Conservation (phyloP, 2,888 invertebrate genomes). For the Dexiosoma caninum region DNA sequence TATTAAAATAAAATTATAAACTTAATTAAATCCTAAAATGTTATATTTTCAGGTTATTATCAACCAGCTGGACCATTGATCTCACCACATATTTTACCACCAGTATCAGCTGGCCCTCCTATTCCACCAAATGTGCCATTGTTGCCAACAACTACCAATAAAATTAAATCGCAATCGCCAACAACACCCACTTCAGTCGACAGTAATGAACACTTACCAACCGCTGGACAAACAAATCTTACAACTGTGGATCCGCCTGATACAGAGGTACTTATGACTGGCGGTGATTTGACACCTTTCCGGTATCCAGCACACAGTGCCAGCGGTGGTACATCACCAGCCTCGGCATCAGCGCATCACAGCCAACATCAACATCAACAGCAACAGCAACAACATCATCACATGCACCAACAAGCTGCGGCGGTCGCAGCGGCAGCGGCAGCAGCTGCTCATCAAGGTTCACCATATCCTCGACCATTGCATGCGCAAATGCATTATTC, state of each 20-base stretch:
- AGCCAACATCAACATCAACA: conserved; percentile 68
- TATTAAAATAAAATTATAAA: too few relatives aligned
- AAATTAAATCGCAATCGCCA: conserved; percentile 75
- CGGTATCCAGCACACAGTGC: conserved; percentile 69
- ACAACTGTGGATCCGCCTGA: conserved; percentile 67
- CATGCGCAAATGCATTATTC: conserved; percentile 78
- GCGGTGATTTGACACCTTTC: conserved; percentile 73
- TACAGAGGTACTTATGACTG: conserved; percentile 72
- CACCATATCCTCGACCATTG: conserved; percentile 75
- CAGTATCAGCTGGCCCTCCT: conserved; percentile 77
- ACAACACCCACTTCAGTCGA: conserved; percentile 73
- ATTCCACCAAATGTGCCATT: conserved; percentile 67
- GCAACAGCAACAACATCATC: conserved; percentile 72
- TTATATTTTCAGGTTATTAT: conserved; percentile 86
- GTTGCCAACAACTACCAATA: conserved; percentile 60
- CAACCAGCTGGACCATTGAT: conserved; percentile 95
- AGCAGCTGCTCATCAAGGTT: conserved; percentile 74
- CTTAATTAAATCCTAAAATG: neutral
- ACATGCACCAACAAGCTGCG: conserved; percentile 70
- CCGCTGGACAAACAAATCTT: conserved; percentile 45
- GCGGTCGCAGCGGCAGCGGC: conserved; percentile 74
- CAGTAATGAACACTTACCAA: conserved; percentile 56
- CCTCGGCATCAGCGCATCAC: conserved; percentile 61
- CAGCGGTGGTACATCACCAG: conserved; percentile 55
- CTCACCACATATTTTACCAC: conserved; percentile 81